Evolutionary conservation across 2,797 vertebrate genomes (phyloP), one percentile per base, ranked within the genome.

Genomic region (Acrossocheilus fasciatus): DNA sequence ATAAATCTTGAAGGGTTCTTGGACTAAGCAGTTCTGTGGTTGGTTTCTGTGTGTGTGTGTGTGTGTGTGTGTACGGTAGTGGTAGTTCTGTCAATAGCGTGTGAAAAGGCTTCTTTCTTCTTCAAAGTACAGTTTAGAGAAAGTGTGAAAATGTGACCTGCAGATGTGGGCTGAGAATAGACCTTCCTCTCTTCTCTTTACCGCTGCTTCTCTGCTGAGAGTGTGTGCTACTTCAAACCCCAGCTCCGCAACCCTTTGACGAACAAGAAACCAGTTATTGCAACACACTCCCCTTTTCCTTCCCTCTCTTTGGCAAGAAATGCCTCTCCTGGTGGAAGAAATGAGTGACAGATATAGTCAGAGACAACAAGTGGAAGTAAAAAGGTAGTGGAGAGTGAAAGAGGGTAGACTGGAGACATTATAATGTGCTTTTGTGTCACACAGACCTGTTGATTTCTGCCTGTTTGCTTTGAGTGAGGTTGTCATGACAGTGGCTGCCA

Each of bases 41-140:
- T 62, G 10, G 57, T 43, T 18, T 34, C 15, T 36, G 20, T 69
- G 50, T n/a, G 11, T 73, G 18, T 81, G 45, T 43, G 4, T 47
- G 2, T 43, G 20, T 69, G 50, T n/a, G 11, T 73, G 14, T 81
- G 34, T 43, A 3, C 23, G 9, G 26, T 8, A 70, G 54, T 79
- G 18, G 7, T 4, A 52, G 26, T n/a, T 43, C 26, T 77, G 74
- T 75, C 43, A 64, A 57, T 72, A 68, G 11, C 1, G n/a, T 78
- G 87, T 82, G 52, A 88, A 82, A 85, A 81, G 72, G 69, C 6
- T 75, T 78, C 17, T 77, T 80, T 36, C 76, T 23, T 41, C 41
- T 17, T 54, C 26, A 70, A 66, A 64, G 11, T 73, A 1, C 36
- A 68, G n/a, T 69, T 81, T 84, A 69, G 45, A 84, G 62, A 82